Percentiles rank a stretch among this genome's conserved stretches.
phyloP scores from a whole-genome alignment of 2,113 vertebrate species.

The Saimiri boliviensis region DNA sequence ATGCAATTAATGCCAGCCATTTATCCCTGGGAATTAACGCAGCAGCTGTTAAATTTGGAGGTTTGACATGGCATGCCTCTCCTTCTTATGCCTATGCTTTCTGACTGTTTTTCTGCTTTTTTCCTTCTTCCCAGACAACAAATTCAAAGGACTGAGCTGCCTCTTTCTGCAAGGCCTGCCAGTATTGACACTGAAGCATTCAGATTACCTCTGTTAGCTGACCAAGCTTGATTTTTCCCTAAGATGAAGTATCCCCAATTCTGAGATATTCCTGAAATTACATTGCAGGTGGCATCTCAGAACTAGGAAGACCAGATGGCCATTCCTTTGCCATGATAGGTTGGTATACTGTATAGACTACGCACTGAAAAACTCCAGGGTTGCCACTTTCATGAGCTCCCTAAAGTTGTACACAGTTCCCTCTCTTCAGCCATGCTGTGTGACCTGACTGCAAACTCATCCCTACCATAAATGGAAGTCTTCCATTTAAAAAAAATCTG shows the following conservation, averaged over 20 bases:
- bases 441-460: background rate
- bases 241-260: background rate
- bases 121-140: background rate
- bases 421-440: background rate
- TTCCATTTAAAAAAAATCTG: background rate
- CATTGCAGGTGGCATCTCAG: background rate
- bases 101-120: background rate
- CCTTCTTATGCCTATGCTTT: background rate
- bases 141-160: background rate
- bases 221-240: background rate
- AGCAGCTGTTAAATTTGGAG: background rate
- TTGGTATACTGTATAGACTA: background rate
- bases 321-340: background rate
- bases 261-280: background rate
- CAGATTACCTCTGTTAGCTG: background rate
- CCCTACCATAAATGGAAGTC: background rate
- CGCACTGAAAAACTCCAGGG: background rate
- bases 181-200: background rate
- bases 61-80: background rate
- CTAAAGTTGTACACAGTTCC: background rate
- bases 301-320: background rate
- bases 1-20: background rate
- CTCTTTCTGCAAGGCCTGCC: background rate
- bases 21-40: background rate
- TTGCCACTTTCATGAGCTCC: background rate